These are phyloP conservation scores for Hypotaenidia philippensis DNA, from an alignment of 2,797 vertebrate genomes.

Conservation along the genomic window DNA sequence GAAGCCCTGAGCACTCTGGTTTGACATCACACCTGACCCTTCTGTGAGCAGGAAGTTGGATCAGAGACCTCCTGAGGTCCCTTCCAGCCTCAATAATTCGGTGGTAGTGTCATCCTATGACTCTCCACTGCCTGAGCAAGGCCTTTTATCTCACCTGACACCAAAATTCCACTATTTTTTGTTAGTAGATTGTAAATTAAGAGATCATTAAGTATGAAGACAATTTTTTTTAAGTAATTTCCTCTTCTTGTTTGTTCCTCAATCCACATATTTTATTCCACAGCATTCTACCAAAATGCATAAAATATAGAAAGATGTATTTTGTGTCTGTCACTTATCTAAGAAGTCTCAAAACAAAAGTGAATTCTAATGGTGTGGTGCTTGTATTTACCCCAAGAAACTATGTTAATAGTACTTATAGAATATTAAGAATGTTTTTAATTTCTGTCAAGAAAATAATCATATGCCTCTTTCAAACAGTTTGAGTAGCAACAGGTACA, in stretches of 20 bases:
- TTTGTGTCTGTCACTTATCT: not conserved
- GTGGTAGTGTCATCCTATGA: not conserved
- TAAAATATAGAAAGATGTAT: not conserved
- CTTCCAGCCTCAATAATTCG: not conserved
- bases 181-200: not conserved
- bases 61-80: not conserved
- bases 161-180: not conserved
- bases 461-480: not conserved
- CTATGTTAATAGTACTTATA: not conserved
- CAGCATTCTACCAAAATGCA: not conserved
- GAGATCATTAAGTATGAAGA: not conserved
- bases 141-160: not conserved
- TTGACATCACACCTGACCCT: not conserved
- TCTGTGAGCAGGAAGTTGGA: not conserved
- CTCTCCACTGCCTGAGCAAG: not conserved
- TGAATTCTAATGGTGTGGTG: not conserved
- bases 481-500: not conserved
- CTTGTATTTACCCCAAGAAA: not conserved
- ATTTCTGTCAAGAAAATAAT: not conserved
- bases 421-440: not conserved
- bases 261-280: not conserved
- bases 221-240: not conserved
- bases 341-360: not conserved
- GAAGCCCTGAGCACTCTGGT: not conserved
- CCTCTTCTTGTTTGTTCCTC: not conserved